phyloP scores from a whole-genome alignment of 2,113 vertebrate genomes.

The Labeo catla region DNA sequence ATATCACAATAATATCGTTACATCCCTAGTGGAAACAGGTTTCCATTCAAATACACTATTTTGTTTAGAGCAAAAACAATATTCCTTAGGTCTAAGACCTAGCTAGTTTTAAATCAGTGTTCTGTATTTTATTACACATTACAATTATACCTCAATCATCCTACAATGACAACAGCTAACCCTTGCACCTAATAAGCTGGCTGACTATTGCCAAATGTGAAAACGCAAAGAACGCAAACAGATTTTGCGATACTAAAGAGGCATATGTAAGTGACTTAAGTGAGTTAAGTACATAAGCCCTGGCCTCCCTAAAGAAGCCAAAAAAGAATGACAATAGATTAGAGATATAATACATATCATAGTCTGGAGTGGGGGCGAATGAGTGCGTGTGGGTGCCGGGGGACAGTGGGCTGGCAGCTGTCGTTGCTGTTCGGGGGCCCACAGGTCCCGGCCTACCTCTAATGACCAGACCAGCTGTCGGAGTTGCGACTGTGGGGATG shows the following conservation, averaged over 20 bases:
- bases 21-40: neutral
- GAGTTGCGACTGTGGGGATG: slow-evolving; percentile 77
- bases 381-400: slow-evolving; percentile 43
- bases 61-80: neutral
- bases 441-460: slow-evolving; percentile 74
- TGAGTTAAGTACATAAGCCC: slow-evolving; percentile 49
- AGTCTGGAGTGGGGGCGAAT: slow-evolving; percentile 62
- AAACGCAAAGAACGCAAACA: slow-evolving; percentile 4
- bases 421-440: slow-evolving; percentile 76
- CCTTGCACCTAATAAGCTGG: neutral
- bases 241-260: neutral
- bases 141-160: neutral
- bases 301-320: slow-evolving; percentile 61
- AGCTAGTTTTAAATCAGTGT: neutral
- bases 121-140: neutral
- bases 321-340: slow-evolving; percentile 67
- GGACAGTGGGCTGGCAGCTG: slow-evolving; percentile 78
- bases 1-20: too few relatives aligned
- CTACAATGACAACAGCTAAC: neutral
- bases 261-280: slow-evolving; percentile 40
- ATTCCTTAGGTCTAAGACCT: neutral
- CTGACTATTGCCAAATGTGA: neutral
- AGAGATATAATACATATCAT: slow-evolving; percentile 72
- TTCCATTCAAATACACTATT: neutral
- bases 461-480: slow-evolving; percentile 84